Evolutionary conservation across 2,797 vertebrate species (phyloP).

Genomic region (Iguana delicatissima): DNA sequence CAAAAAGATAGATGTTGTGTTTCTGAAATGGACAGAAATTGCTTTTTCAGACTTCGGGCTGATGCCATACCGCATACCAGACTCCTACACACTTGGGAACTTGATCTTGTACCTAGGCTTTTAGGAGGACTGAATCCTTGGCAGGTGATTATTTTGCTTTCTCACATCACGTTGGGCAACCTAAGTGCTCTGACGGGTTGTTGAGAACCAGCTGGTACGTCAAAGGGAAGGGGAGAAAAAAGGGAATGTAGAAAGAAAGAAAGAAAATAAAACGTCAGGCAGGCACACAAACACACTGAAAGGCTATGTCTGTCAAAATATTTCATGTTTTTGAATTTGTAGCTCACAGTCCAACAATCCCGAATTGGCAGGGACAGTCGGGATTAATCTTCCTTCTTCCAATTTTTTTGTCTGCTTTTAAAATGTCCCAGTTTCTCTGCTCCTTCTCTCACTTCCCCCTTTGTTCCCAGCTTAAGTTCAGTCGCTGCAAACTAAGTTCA

Average conservation of each 20-base stretch:
- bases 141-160: constrained; percentile 81
- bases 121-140: constrained; percentile 75
- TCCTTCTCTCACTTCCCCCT: too few species aligned
- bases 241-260: neutral
- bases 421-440: too few species aligned
- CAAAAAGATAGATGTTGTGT: constrained; percentile 72
- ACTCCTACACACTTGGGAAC: constrained; percentile 73
- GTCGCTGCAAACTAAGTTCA: too few species aligned
- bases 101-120: constrained; percentile 74
- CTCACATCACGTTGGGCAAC: constrained; percentile 72
- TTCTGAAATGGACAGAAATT: constrained; percentile 67
- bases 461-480: too few species aligned
- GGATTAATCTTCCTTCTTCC: too few species aligned
- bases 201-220: constrained; percentile 72
- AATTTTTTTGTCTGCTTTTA: too few species aligned
- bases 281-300: neutral
- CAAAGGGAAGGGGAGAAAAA: neutral
- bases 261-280: too few species aligned
- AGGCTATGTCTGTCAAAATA: neutral
- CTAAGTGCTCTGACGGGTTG: constrained; percentile 62
- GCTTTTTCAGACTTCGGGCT: constrained; percentile 67
- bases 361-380: too few species aligned
- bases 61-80: constrained; percentile 59
- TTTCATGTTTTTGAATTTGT: neutral
- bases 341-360: too few species aligned